Evolutionary conservation across 2,797 vertebrate genomes (phyloP), one percentile per base, ranked within the genome.

Genomic region (Enteromius anoplus): DNA sequence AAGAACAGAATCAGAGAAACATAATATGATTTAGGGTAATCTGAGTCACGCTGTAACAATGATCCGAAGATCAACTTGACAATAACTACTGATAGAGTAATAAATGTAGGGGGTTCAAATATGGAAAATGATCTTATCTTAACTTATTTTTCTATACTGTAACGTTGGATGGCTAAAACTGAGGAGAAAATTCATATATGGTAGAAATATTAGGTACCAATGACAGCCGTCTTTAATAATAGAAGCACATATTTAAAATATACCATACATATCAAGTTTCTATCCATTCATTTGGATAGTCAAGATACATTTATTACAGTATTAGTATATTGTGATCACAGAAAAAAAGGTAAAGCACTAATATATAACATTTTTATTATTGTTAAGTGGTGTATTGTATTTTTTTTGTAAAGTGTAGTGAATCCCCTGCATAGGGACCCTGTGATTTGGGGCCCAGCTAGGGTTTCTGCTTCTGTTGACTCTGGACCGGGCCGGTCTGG

Each of bases 401-500:
- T 64, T 14, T 75, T 32, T n/a, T 55, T 15, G 7, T 40, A 17
- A 37, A 55, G 51, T 65, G 62, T 8, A 34, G 1, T 17, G n/a
- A 42, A 42, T 42, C n/a, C 34, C 51, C 29, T 51, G 26, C 26
- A 72, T 12, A 32, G 70, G 70, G 70, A 53, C 70, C 70, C 70
- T 37, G 32, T 37, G 11, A 62, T 45, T 5, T 1, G 37, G 55
- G 42, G 26, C 21, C 37, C 42, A 65, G 53, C 34, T 34, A 26
- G n/a, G 21, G 58, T 75, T 75, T 75, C 77, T 75, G 71, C 77
- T 77, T 68, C 60, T 60, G 68, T 81, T 60, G 32, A 64, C 55
- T 84, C 79, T 15, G 58, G 51, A 49, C 64, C 2, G n/a, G 80
- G 6, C 64, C 42, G 37, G 71, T 15, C 34, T 53, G 75, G 45